Conservation (phyloP, 1,140 invertebrate genomes). For the Oncopeltus fasciatus region DNA sequence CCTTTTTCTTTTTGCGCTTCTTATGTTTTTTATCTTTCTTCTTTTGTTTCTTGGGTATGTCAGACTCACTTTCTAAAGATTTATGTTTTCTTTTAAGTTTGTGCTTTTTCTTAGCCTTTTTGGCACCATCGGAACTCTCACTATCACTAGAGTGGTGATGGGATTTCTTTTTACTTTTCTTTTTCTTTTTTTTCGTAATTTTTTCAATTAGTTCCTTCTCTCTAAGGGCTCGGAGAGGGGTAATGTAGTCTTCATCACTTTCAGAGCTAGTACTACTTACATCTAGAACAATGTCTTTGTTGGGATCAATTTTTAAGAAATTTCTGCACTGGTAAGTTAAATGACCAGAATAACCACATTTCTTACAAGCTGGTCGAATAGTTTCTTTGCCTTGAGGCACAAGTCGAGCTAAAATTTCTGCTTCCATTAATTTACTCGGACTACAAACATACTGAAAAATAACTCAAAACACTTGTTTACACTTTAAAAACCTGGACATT, state of each 20-base stretch:
- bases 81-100: background rate
- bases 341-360: slow-evolving; percentile 89
- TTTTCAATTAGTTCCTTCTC: slow-evolving; percentile 52
- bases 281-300: slow-evolving; percentile 83
- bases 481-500: too few species aligned
- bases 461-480: too few species aligned
- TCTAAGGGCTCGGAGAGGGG: slow-evolving; percentile 62
- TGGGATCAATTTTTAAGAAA: slow-evolving; percentile 77
- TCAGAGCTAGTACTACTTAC: slow-evolving; percentile 91
- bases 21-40: background rate
- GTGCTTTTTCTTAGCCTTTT: slow-evolving; percentile 14
- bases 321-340: slow-evolving; percentile 92
- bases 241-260: slow-evolving; percentile 55
- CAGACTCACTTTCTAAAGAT: background rate
- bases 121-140: background rate
- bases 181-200: slow-evolving; percentile 37
- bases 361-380: slow-evolving; percentile 69
- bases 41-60: slow-evolving; percentile 2
- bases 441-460: too few species aligned
- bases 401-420: slow-evolving; percentile 22
- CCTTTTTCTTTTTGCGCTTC: background rate
- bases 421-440: slow-evolving; percentile 17
- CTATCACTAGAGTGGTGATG: slow-evolving; percentile 21
- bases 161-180: slow-evolving; percentile 33
- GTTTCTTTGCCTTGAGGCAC: slow-evolving; percentile 41